Evolutionary conservation across 2,113 vertebrate species (phyloP), one percentile per base, ranked within the genome.

Genomic region (Menidia beryllina): DNA sequence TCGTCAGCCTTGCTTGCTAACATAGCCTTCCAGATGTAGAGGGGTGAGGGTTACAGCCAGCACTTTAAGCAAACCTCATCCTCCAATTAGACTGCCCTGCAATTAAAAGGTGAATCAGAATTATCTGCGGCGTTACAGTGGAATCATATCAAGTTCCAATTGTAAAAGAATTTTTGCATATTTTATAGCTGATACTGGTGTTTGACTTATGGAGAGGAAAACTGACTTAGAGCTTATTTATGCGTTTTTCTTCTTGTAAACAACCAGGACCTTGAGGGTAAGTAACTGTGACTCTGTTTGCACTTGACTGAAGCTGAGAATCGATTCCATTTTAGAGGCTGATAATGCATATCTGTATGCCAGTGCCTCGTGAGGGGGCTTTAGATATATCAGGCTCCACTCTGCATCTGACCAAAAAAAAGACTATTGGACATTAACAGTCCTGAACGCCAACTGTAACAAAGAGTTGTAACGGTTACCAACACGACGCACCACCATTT

Each of bases 271-370:
- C 34, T 69, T 38, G 48, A 49, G 19, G 27, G 9, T 55, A 25
- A n/a, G 45, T 38, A 27, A 55, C 11, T 47, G 24, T 65, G 64
- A 59, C 51, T 72, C 26, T 63, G 51, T 59, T 14, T 52, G 65
- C 34, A 43, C 43, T 21, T 54, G n/a, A 41, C 20, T 47, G 39
- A 62, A 26, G 50, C 72, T 64, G 27, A 57, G 53, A 65, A 65
- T 65, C 12, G 54, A 57, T 71, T 57, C 38, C 17, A 39, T 67
- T 64, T 60, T 48, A 51, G 45, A 48, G 20, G 41, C 25, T 53
- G 39, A 57, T 68, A 61, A 79, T 83, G 65, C 45, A 56, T 69
- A 56, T 60, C 68, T 66, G 4, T 54, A 6, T 48, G 65, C 69
- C 62, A 72, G 58, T 65, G 66, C 73, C 77, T 45, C 25, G 1